Evolutionary conservation across 2,797 vertebrate species (phyloP).

Genomic region (Molossus molossus): DNA sequence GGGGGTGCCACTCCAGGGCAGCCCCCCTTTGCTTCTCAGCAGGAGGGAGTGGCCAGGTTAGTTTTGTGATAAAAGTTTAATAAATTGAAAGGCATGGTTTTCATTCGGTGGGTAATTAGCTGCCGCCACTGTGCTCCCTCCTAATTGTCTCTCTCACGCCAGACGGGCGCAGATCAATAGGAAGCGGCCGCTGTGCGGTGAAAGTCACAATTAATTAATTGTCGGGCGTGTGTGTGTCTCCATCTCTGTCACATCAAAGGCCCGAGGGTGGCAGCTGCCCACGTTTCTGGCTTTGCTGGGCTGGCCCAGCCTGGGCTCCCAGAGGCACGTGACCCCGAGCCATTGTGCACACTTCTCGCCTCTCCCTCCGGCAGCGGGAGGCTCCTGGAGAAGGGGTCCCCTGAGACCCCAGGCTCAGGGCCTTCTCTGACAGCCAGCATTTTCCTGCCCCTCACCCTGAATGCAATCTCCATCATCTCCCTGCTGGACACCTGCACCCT

Average conservation of each 20-base stretch:
- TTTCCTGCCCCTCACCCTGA: not conserved
- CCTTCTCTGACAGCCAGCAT: not conserved
- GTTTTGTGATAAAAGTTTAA: constrained; percentile 86
- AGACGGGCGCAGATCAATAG: constrained; percentile 89
- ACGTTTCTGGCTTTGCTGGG: constrained; percentile 17
- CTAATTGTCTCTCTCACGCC: constrained; percentile 90
- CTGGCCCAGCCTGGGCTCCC: not conserved
- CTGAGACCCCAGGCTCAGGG: not conserved
- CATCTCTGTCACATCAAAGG: constrained; percentile 85
- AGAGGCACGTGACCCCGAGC: fast-evolving
- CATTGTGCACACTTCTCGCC: fast-evolving
- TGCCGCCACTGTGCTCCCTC: constrained; percentile 80
- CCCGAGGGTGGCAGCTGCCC: constrained; percentile 59
- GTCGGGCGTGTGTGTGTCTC: constrained; percentile 83
- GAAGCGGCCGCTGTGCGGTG: constrained; percentile 84
- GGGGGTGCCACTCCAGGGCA: not conserved
- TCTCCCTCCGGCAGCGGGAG: not conserved
- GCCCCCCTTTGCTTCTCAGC: constrained; percentile 64
- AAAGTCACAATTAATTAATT: constrained; percentile 90
- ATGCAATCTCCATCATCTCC: not conserved
- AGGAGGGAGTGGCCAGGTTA: constrained; percentile 70
- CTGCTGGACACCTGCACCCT: fast-evolving
- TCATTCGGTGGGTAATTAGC: constrained; percentile 89
- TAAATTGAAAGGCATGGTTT: constrained; percentile 87
- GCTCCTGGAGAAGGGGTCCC: not conserved